Evolutionary conservation across 2,797 vertebrate genomes (phyloP).

Genomic region (Protosalanx chinensis): DNA sequence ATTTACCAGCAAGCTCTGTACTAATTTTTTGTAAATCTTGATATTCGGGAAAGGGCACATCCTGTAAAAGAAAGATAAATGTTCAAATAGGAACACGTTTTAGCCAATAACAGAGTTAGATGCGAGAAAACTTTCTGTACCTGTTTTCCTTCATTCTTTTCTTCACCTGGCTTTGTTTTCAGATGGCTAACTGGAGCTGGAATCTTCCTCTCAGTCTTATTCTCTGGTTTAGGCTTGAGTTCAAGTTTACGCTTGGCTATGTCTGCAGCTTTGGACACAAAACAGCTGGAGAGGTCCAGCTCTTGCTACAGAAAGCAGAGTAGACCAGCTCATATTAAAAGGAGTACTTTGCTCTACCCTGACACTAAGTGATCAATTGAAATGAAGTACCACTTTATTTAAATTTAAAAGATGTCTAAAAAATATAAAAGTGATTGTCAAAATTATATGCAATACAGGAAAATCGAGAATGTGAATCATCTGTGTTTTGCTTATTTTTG

Average conservation of each 20-base stretch:
- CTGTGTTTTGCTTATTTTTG: too few relatives aligned
- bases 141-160: constrained; percentile 29
- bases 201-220: constrained; percentile 50
- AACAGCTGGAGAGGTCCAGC: constrained; percentile 73
- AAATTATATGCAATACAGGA: too few relatives aligned
- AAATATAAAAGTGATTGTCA: too few relatives aligned
- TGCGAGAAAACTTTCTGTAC: constrained; percentile 21
- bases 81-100: background rate
- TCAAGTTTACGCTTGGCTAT: constrained; percentile 70
- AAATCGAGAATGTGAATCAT: too few relatives aligned
- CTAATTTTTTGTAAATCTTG: constrained; percentile 69
- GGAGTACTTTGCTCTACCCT: background rate
- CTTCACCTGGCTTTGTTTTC: constrained; percentile 16
- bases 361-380: too few relatives aligned
- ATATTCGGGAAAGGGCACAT: constrained; percentile 16
- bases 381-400: too few relatives aligned
- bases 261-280: constrained; percentile 74
- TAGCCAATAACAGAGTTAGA: background rate
- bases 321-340: too few relatives aligned
- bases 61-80: constrained; percentile 30
- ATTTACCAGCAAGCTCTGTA: constrained; percentile 68
- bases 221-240: constrained; percentile 57
- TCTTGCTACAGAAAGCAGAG: constrained; percentile 45
- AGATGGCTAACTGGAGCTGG: constrained; percentile 32
- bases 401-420: too few relatives aligned